phyloP scores from a whole-genome alignment of 2,888 invertebrate species.

The Sinodicranocentrus sp. region DNA sequence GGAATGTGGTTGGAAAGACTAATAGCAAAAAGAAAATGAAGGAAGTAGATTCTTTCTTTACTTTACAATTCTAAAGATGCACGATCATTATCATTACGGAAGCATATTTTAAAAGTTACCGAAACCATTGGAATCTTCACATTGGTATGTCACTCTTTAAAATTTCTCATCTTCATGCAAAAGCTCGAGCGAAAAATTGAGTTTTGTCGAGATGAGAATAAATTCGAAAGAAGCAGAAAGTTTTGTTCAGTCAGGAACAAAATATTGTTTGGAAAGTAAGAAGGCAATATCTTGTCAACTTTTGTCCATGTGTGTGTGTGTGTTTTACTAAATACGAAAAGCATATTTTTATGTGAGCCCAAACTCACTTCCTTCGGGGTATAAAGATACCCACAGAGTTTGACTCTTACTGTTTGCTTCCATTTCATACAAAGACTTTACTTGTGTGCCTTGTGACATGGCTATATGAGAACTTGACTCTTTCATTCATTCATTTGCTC shows the following conservation, averaged over 20 bases:
- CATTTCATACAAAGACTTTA: conserved; percentile 36
- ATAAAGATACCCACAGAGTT: neutral
- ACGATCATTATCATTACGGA: conserved; percentile 10
- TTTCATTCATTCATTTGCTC: conserved; percentile 46
- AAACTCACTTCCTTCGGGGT: neutral
- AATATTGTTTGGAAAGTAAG: conserved; percentile 29
- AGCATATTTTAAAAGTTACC: conserved; percentile 7
- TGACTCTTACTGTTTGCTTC: too few relatives aligned
- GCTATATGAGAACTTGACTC: conserved; percentile 20
- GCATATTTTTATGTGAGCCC: conserved; percentile 31
- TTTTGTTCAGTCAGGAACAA: conserved; percentile 2
- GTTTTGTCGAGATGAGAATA: too few relatives aligned
- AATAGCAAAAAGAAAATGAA: neutral
- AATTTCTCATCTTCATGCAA: too few relatives aligned
- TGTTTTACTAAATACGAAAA: conserved; percentile 29
- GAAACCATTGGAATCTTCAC: conserved; percentile 2
- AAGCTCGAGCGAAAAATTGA: too few relatives aligned
- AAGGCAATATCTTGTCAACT: conserved; percentile 43
- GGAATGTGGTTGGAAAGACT: conserved; percentile 22
- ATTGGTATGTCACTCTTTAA: conserved; percentile 6
- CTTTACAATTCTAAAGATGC: neutral
- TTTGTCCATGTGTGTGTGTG: conserved; percentile 16
- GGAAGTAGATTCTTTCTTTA: neutral
- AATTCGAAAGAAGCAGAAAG: conserved; percentile 11
- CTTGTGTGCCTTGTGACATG: conserved; percentile 32